phyloP scores from a whole-genome alignment of 2,888 invertebrate species.

The Agrotis puta region DNA sequence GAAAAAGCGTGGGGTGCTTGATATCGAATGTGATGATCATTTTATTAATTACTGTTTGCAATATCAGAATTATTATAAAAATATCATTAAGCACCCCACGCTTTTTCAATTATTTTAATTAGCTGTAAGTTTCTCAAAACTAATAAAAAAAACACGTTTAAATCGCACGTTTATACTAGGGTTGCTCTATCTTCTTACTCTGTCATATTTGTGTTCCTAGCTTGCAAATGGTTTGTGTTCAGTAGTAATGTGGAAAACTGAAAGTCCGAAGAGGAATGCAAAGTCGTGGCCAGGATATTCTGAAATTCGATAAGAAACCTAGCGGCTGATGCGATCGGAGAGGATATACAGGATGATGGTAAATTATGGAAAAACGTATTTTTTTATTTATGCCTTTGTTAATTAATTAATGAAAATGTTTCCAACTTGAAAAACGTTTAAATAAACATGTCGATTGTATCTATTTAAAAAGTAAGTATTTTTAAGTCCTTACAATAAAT shows the following conservation, averaged over 20 bases:
- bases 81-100: too few species aligned
- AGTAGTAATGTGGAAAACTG: slow-evolving; percentile 8
- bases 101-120: too few species aligned
- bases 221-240: neutral
- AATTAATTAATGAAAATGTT: neutral
- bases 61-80: too few species aligned
- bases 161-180: too few species aligned
- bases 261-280: slow-evolving; percentile 18
- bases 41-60: too few species aligned
- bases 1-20: too few species aligned
- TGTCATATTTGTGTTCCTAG: neutral
- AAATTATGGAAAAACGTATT: neutral
- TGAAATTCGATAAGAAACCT: slow-evolving; percentile 29
- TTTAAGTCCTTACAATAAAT: neutral
- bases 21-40: too few species aligned
- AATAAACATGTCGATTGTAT: neutral
- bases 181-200: too few species aligned
- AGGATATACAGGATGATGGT: slow-evolving; percentile 32
- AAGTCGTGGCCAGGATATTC: slow-evolving; percentile 11
- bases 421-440: neutral
- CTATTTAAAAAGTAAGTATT: neutral
- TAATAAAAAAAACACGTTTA: too few species aligned
- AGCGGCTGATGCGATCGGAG: slow-evolving; percentile 23
- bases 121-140: too few species aligned
- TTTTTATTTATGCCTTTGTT: too few species aligned